A percentile compares a stretch with the other conserved stretches of the same genome.
phyloP scores from a whole-genome alignment of 2,797 vertebrate species.

The Thunnus albacares region DNA sequence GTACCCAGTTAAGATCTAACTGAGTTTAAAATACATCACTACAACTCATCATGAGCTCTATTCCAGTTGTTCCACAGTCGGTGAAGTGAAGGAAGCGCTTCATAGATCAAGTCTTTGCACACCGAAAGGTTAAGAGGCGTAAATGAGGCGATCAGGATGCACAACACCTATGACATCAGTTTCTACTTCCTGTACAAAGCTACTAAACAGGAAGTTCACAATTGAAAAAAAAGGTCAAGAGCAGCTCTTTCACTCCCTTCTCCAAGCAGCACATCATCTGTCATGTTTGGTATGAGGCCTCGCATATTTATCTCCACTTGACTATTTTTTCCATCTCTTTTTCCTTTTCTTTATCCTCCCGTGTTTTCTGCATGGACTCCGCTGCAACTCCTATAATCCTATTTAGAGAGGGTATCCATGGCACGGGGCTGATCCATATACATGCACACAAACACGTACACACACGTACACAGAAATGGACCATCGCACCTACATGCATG shows the following conservation, averaged over 20 bases:
- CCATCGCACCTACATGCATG: not conserved
- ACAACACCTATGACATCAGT: slow-evolving; percentile 44
- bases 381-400: slow-evolving; percentile 48
- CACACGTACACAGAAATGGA: not conserved
- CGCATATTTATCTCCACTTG: not conserved
- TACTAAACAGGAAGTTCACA: slow-evolving; percentile 56
- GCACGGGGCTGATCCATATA: slow-evolving; percentile 10
- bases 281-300: slow-evolving; percentile 11
- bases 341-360: slow-evolving; percentile 20
- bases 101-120: slow-evolving; percentile 10
- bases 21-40: not conserved
- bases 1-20: slow-evolving; percentile 14
- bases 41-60: not conserved
- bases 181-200: slow-evolving; percentile 59
- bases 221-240: slow-evolving; percentile 43
- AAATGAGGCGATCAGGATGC: slow-evolving; percentile 31
- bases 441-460: slow-evolving; percentile 8
- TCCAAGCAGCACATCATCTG: slow-evolving; percentile 10
- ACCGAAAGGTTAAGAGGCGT: slow-evolving; percentile 1
- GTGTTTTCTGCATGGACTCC: slow-evolving; percentile 13
- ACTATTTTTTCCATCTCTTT: not conserved
- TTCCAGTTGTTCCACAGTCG: not conserved
- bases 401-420: slow-evolving; percentile 40
- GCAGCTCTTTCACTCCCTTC: slow-evolving; percentile 25
- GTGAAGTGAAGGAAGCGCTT: slow-evolving; percentile 4